A percentile compares a stretch with the other conserved stretches of the same genome.
phyloP scores from a whole-genome alignment of 2,888 invertebrate species.

The Lumbricus terrestris region DNA sequence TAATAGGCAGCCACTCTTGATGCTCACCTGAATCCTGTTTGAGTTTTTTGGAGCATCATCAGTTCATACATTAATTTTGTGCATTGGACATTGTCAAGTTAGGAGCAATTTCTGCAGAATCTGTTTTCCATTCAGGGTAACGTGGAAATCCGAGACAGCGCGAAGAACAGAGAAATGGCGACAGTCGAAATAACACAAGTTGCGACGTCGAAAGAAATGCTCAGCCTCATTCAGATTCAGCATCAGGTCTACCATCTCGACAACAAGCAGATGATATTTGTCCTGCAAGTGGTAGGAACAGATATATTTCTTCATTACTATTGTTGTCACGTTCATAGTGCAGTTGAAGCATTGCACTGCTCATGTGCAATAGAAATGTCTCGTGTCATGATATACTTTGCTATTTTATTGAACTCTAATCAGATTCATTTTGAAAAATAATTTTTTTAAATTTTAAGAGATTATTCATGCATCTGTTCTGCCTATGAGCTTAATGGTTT shows the following conservation, averaged over 20 bases:
- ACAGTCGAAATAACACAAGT: neutral
- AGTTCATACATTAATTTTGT: no score
- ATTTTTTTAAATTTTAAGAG: no score
- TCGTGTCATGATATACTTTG: neutral
- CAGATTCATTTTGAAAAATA: no score
- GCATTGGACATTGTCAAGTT: no score
- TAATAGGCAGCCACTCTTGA: no score
- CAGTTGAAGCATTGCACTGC: neutral
- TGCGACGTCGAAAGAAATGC: neutral
- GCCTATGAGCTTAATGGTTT: no score
- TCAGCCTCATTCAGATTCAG: neutral
- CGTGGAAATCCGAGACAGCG: neutral
- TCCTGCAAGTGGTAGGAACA: neutral
- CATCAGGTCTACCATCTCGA: conserved; percentile 12
- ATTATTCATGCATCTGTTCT: no score
- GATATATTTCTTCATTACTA: neutral
- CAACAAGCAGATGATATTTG: neutral
- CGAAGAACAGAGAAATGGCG: neutral
- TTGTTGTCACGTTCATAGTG: neutral
- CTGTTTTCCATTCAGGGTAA: neutral
- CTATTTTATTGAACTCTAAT: no score
- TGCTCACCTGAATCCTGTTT: no score
- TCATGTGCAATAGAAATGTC: neutral
- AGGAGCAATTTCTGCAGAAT: no score
- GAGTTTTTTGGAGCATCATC: no score